Evolutionary conservation across 2,888 invertebrate species (phyloP).

Genomic region (Phorcus lineatus): DNA sequence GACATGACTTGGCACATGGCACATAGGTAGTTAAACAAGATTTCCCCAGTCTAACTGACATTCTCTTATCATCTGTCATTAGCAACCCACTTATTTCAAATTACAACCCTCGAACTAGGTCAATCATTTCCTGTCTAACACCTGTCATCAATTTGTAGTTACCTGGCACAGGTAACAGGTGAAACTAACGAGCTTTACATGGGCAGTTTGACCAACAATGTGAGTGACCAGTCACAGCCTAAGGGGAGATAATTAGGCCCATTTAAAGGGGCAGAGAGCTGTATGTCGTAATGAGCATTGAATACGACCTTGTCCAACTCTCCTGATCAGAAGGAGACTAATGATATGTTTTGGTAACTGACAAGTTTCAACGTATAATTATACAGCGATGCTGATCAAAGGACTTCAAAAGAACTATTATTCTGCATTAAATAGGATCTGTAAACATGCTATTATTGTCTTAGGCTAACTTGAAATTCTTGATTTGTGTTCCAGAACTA

Average conservation of each 20-base stretch:
- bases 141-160: background rate
- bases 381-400: too few species aligned
- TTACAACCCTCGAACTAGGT: background rate
- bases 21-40: too few species aligned
- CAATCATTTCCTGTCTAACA: background rate
- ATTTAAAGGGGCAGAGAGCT: background rate
- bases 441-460: too few species aligned
- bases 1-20: too few species aligned
- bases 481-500: too few species aligned
- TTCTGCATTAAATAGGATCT: too few species aligned
- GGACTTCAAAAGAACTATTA: too few species aligned
- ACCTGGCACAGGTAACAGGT: background rate
- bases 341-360: background rate
- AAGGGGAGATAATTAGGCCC: conserved; percentile 3
- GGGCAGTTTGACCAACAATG: background rate
- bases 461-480: too few species aligned
- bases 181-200: background rate
- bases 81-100: background rate
- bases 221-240: too few species aligned
- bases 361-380: too few species aligned
- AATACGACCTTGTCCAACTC: background rate
- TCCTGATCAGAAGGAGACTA: background rate
- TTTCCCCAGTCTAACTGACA: background rate
- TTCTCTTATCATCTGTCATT: background rate
- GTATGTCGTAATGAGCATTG: background rate